Evolutionary conservation across 2,888 invertebrate genomes (phyloP).

Genomic region (Patella caerulea): DNA sequence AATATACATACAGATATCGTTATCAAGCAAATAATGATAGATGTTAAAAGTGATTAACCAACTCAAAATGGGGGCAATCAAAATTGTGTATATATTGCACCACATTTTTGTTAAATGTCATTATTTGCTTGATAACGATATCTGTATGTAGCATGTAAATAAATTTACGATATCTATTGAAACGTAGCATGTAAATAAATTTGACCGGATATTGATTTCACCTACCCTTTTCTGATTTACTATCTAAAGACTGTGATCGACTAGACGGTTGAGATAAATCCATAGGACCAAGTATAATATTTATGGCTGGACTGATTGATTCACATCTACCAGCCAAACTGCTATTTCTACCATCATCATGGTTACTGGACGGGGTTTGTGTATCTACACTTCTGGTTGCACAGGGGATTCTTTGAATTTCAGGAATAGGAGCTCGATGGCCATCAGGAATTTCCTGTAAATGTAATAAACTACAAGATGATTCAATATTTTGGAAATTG

Average conservation of each 20-base stretch:
- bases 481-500: too few relatives aligned
- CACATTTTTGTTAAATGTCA: slow-evolving; percentile 16
- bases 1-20: too few relatives aligned
- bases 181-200: background rate
- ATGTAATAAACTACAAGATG: too few relatives aligned
- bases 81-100: too few relatives aligned
- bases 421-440: slow-evolving; percentile 86
- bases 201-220: background rate
- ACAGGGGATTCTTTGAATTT: slow-evolving; percentile 73
- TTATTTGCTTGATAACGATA: too few relatives aligned
- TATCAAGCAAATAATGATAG: too few relatives aligned
- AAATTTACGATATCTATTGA: background rate
- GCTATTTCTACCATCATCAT: slow-evolving; percentile 36
- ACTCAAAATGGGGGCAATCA: too few relatives aligned
- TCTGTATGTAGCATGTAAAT: slow-evolving; percentile 3
- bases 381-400: slow-evolving; percentile 83
- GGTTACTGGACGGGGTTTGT: slow-evolving; percentile 81
- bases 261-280: slow-evolving; percentile 77
- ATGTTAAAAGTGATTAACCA: too few relatives aligned
- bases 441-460: slow-evolving; percentile 83
- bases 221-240: slow-evolving; percentile 44
- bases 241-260: slow-evolving; percentile 68
- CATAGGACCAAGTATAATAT: slow-evolving; percentile 75
- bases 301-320: slow-evolving; percentile 79
- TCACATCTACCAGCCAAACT: slow-evolving; percentile 69